Conservation (phyloP, 2,797 vertebrate genomes). For the Crenuchus spilurus region DNA sequence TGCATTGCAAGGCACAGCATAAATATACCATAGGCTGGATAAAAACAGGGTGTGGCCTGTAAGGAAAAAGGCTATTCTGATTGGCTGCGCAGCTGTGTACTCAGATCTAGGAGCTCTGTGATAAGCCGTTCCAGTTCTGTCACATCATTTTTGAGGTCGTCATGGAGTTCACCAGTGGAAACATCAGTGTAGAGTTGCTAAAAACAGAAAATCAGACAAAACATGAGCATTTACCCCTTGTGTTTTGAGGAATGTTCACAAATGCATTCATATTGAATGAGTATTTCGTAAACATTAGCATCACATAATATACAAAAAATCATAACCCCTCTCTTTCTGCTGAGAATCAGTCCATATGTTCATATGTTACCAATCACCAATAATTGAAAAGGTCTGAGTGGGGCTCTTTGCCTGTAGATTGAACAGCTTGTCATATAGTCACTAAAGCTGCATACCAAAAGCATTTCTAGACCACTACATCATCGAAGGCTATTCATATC, state of each 20-base stretch:
- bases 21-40: constrained; percentile 8
- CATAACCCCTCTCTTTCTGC: too few relatives aligned
- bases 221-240: background rate
- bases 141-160: constrained; percentile 78
- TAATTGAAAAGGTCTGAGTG: too few relatives aligned
- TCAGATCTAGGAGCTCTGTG: constrained; percentile 83
- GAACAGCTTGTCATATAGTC: too few relatives aligned
- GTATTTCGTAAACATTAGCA: too few relatives aligned
- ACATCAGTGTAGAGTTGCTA: constrained; percentile 89
- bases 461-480: too few relatives aligned
- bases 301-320: too few relatives aligned
- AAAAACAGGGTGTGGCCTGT: background rate
- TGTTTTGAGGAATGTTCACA: too few relatives aligned
- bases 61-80: constrained; percentile 56
- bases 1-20: background rate
- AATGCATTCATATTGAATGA: background rate
- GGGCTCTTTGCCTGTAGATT: too few relatives aligned
- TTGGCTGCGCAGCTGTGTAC: constrained; percentile 77
- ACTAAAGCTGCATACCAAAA: too few relatives aligned
- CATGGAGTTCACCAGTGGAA: constrained; percentile 77
- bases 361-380: too few relatives aligned
- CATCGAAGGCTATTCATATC: too few relatives aligned
- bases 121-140: constrained; percentile 79
- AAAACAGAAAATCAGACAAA: constrained; percentile 5
- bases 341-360: too few relatives aligned